Conservation (phyloP, 2,797 vertebrate species). For the Urocyon cinereoargenteus region DNA sequence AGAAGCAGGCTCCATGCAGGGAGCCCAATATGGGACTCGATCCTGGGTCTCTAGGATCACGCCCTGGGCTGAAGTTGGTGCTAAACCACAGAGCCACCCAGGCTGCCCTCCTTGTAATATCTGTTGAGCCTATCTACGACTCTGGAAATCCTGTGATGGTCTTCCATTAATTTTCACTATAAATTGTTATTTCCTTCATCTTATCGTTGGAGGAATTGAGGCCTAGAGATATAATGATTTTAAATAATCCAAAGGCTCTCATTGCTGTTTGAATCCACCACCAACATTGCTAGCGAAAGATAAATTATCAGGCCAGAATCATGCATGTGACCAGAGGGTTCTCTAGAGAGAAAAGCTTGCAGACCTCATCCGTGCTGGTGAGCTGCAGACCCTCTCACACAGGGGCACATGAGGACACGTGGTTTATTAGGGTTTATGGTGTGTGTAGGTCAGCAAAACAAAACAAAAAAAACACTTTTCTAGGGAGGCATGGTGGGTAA, state of each 20-base stretch:
- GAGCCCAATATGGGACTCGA: no score
- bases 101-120: not conserved
- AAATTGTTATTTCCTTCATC: constrained; percentile 54
- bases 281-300: not conserved
- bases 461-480: not conserved
- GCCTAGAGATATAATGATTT: not conserved
- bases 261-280: not conserved
- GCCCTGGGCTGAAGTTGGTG: no score
- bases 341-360: not conserved
- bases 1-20: no score
- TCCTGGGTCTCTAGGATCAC: no score
- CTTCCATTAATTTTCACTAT: constrained; percentile 71
- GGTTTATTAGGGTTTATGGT: not conserved
- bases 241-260: constrained; percentile 45
- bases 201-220: constrained; percentile 54
- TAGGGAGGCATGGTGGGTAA: not conserved
- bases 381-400: not conserved
- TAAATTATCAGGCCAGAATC: not conserved
- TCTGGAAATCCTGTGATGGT: constrained; percentile 43
- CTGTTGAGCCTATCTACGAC: not conserved
- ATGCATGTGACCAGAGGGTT: not conserved
- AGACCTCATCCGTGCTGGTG: not conserved
- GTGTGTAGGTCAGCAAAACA: not conserved
- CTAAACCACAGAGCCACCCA: no score
- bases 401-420: rapidly evolving